These are phyloP conservation scores for Unio pictorum DNA, from an alignment of 2,888 invertebrate genomes.

Conservation along the genomic window DNA sequence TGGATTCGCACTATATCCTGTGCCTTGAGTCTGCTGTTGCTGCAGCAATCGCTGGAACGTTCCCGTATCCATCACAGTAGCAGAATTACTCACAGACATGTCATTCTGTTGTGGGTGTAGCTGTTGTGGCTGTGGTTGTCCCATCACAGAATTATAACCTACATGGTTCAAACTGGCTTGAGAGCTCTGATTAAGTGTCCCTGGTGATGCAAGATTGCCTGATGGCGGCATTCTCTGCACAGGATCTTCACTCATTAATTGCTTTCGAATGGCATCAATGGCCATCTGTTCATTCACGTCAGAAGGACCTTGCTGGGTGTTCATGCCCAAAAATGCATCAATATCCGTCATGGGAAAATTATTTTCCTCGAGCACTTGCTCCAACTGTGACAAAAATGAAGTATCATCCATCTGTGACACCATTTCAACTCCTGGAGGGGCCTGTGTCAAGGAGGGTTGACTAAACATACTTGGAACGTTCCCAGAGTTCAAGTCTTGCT, in stretches of 20 bases:
- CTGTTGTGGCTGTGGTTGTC: conserved; percentile 15
- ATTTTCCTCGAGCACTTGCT: conserved; percentile 55
- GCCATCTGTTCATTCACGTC: conserved; percentile 80
- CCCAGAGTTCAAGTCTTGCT: conserved; percentile 50
- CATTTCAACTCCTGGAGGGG: conserved; percentile 10
- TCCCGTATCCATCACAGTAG: too few relatives aligned
- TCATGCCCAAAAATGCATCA: conserved; percentile 45
- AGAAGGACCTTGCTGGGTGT: conserved; percentile 13
- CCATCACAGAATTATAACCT: not conserved
- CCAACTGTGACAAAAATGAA: conserved; percentile 53
- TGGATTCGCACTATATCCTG: conserved; percentile 22
- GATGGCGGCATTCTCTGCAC: conserved; percentile 8
- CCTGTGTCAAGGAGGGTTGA: conserved; percentile 8
- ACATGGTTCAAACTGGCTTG: conserved; percentile 1
- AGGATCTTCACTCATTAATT: conserved; percentile 82
- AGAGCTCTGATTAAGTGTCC: not conserved
- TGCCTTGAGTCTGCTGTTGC: conserved; percentile 36
- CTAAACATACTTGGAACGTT: conserved; percentile 16
- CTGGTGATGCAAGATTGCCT: too few relatives aligned
- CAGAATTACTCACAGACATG: too few relatives aligned
- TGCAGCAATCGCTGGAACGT: conserved; percentile 74
- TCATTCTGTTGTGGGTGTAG: conserved; percentile 10
- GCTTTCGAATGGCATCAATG: conserved; percentile 91
- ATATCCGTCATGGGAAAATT: conserved; percentile 40
- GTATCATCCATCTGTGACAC: conserved; percentile 41